A percentile compares a stretch with the other conserved stretches of the same genome.
phyloP scores from a whole-genome alignment of 1,140 invertebrate species.

The Anastrepha ludens region DNA sequence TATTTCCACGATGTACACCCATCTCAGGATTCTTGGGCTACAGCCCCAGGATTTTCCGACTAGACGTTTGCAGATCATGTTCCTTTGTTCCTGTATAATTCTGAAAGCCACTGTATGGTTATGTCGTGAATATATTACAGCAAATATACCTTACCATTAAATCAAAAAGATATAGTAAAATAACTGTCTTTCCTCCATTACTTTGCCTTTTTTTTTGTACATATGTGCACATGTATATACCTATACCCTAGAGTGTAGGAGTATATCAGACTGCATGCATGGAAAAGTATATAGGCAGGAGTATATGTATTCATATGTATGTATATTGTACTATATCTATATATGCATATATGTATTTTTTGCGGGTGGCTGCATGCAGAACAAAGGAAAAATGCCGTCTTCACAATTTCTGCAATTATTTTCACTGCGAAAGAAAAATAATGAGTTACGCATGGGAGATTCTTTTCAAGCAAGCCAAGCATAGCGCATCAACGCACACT shows the following conservation, averaged over 20 bases:
- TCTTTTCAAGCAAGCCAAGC: slow-evolving; percentile 62
- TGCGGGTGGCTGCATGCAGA: slow-evolving; percentile 30
- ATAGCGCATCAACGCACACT: slow-evolving; percentile 50
- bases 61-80: too few species aligned
- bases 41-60: too few species aligned
- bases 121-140: too few species aligned
- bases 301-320: background rate
- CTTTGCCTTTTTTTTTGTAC: too few species aligned
- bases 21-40: too few species aligned
- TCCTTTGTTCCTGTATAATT: too few species aligned
- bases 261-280: background rate
- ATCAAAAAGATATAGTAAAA: too few species aligned
- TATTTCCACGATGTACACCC: too few species aligned
- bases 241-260: background rate
- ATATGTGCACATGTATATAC: background rate
- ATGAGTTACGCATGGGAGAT: slow-evolving; percentile 74
- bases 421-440: slow-evolving; percentile 64
- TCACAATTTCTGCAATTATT: slow-evolving; percentile 58
- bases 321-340: too few species aligned
- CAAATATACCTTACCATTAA: too few species aligned
- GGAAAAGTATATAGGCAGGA: background rate
- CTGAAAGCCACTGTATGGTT: too few species aligned
- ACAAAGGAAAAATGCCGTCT: slow-evolving; percentile 28
- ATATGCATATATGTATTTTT: background rate
- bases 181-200: too few species aligned